phyloP scores from a whole-genome alignment of 1,140 invertebrate species.

The Aradophagus sp. region DNA sequence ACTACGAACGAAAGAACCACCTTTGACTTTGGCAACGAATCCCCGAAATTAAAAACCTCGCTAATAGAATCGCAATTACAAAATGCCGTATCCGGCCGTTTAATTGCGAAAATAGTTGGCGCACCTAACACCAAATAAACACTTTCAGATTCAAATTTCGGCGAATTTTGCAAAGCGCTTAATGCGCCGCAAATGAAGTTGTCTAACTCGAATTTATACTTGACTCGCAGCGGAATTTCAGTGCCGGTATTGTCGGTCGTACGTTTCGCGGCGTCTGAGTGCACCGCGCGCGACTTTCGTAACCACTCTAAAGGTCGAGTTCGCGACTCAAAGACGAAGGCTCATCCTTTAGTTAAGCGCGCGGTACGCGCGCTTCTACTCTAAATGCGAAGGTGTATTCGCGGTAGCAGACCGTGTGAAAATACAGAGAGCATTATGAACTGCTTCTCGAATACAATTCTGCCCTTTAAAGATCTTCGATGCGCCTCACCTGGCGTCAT shows the following conservation, averaged over 20 bases:
- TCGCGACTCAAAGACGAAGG: slow-evolving; percentile 56
- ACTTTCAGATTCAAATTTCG: slow-evolving; percentile 17
- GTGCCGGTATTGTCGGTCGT: slow-evolving; percentile 39
- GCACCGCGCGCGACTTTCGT: slow-evolving; percentile 59
- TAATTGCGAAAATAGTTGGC: slow-evolving; percentile 2
- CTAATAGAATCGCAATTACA: no score
- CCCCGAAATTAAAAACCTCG: no score
- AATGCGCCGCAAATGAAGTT: slow-evolving; percentile 33
- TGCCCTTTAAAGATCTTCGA: slow-evolving; percentile 45
- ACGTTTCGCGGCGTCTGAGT: slow-evolving; percentile 44
- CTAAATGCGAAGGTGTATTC: slow-evolving; percentile 56
- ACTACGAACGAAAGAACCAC: not conserved
- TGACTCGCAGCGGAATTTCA: slow-evolving; percentile 44
- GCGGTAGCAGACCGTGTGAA: slow-evolving; percentile 58
- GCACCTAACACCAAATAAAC: slow-evolving; percentile 2
- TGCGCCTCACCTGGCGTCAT: slow-evolving; percentile 4
- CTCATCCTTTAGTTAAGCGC: slow-evolving; percentile 52
- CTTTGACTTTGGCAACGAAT: no score
- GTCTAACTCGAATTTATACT: slow-evolving; percentile 50
- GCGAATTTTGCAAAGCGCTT: slow-evolving; percentile 23
- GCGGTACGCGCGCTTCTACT: slow-evolving; percentile 48
- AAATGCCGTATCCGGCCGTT: no score
- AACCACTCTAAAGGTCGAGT: slow-evolving; percentile 65
- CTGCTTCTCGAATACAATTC: slow-evolving; percentile 42
- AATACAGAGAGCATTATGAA: slow-evolving; percentile 44